A percentile compares a stretch with the other conserved stretches of the same genome.
Conservation (phyloP, 2,888 invertebrate genomes). For the Drosophila birchii region DNA sequence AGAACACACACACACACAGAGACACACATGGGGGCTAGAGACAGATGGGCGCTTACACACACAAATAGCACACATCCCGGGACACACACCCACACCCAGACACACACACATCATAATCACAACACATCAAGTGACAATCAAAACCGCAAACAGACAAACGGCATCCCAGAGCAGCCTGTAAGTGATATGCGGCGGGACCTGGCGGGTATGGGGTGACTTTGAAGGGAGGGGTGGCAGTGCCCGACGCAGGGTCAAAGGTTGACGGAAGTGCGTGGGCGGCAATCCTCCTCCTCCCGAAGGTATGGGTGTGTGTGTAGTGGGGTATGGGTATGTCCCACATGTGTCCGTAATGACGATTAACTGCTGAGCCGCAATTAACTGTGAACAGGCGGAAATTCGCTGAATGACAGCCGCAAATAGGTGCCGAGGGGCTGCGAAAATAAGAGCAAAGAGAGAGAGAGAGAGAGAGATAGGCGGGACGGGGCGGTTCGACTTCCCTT, state of each 20-base stretch:
- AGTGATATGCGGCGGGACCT: conserved; percentile 38
- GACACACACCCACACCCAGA: conserved; percentile 9
- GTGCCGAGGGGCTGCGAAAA: conserved; percentile 3
- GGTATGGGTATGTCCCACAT: conserved; percentile 36
- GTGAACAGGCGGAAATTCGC: conserved; percentile 68
- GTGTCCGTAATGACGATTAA: conserved; percentile 72
- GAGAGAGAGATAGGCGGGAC: background rate
- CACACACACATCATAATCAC: conserved; percentile 69
- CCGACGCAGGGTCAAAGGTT: background rate
- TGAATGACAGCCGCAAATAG: conserved; percentile 48
- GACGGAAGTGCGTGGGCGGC: conserved; percentile 14
- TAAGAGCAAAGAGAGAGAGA: background rate
- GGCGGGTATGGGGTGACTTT: conserved; percentile 6
- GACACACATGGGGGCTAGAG: conserved; percentile 33
- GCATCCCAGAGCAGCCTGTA: conserved; percentile 59
- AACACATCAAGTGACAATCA: conserved; percentile 79
- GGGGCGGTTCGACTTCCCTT: conserved; percentile 5
- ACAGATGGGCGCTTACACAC: conserved; percentile 6
- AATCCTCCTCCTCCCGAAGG: background rate
- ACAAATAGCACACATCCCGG: background rate
- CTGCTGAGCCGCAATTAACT: conserved; percentile 75
- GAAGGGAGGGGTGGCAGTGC: background rate
- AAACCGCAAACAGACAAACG: conserved; percentile 78
- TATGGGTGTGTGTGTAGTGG: background rate
- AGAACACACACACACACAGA: conserved; percentile 11